Evolutionary conservation across 2,888 invertebrate genomes (phyloP).

Genomic region (Tenthredo livida): DNA sequence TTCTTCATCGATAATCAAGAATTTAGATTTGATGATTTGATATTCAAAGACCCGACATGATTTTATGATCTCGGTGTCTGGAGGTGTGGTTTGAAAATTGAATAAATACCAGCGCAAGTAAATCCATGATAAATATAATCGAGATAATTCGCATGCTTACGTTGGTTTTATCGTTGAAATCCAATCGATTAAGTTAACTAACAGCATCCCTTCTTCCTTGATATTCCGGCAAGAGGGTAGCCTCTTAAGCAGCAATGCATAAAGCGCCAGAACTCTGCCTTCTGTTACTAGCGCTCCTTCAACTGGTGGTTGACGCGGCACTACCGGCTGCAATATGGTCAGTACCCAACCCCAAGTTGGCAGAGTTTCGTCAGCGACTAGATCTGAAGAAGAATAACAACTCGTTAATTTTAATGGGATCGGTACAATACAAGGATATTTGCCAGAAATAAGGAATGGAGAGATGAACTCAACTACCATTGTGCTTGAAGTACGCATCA

Average conservation of each 20-base stretch:
- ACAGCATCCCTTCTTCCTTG: constrained; percentile 76
- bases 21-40: too few relatives aligned
- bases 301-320: constrained; percentile 79
- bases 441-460: background rate
- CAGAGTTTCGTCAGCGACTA: constrained; percentile 73
- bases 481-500: constrained; percentile 80
- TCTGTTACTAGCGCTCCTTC: constrained; percentile 79
- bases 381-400: background rate
- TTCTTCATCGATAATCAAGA: too few relatives aligned
- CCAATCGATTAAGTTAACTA: constrained; percentile 77
- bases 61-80: too few relatives aligned
- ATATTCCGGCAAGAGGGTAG: constrained; percentile 77
- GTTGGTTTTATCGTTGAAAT: constrained; percentile 79
- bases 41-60: too few relatives aligned
- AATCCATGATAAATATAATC: background rate
- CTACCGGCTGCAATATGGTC: constrained; percentile 76
- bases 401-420: background rate
- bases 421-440: background rate
- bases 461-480: constrained; percentile 72
- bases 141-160: constrained; percentile 72
- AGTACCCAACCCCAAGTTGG: constrained; percentile 79
- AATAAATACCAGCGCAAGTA: too few relatives aligned
- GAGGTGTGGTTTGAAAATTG: too few relatives aligned
- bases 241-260: constrained; percentile 80
- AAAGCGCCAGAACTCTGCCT: constrained; percentile 80